Evolutionary conservation across 2,113 vertebrate species (phyloP), one percentile per base, ranked within the genome.

Genomic region (Apaloderma vittatum): DNA sequence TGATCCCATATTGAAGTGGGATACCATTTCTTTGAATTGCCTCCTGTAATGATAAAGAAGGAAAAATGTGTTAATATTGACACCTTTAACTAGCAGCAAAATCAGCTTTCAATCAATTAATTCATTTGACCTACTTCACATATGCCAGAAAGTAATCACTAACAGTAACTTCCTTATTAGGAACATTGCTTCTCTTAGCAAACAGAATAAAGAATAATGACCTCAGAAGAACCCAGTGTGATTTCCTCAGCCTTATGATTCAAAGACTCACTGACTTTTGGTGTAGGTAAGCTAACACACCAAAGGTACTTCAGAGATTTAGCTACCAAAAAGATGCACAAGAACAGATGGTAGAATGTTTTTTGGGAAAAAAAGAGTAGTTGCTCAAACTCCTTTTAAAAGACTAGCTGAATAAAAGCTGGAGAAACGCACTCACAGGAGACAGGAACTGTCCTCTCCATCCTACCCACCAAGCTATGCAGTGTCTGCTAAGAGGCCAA

Each of bases 11-110:
- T 98, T 97, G 46, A 99, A 99, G 77, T 98, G 96, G 57, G 94
- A 95, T 24, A 98, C 98, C 99, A 99, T 99, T 94, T 99, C 98
- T 83, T 98, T 98, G 96, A 99, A 98, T 51, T 99, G 99, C 82
- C 98, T 98, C 97, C 99, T 99, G 93, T 46, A 97, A 88, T 94
- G 67, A 97, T 52, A 40, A 96, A 79, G 61, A 87, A 96, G 86
- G 61, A 96, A 97, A 98, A 94, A 78, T 6, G 51, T 4, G 3
- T 93, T 95, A 40, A 97, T 37, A 81, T 88, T 67, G 51, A 88
- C 82, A 68, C 4, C 43, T 72, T 85, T 87, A 91, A 76, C 78
- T 80, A 83, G 15, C 80, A 91, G 74, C 5, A 80, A 70, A 65
- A 74, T 49, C 32, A 36, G 55, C 37, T 70, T 67, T 80, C 46